Percentiles rank a stretch among this genome's conserved stretches.
phyloP scores from a whole-genome alignment of 2,888 invertebrate genomes.

The Carpatolechia fugitivella region DNA sequence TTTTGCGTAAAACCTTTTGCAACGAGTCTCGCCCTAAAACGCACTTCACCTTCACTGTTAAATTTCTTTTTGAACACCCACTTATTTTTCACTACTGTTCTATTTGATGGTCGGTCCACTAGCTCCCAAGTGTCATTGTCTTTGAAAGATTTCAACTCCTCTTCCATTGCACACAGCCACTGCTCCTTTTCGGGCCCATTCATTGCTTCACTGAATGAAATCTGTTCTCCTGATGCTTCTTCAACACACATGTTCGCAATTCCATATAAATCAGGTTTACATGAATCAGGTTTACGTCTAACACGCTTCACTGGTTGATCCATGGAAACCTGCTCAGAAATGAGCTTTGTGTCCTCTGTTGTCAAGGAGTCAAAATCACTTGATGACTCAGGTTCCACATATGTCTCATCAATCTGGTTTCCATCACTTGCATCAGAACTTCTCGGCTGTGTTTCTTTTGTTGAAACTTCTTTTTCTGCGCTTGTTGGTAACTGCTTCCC shows the following conservation, averaged over 20 bases:
- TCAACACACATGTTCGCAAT: background rate
- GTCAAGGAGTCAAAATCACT: background rate
- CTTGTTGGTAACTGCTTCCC: constrained; percentile 10
- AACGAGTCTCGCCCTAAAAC: constrained; percentile 21
- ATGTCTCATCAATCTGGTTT: background rate
- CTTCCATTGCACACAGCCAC: constrained; percentile 17
- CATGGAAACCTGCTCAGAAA: constrained; percentile 1
- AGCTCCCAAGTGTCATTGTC: constrained; percentile 18
- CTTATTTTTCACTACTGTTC: constrained; percentile 10
- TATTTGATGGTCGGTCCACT: constrained; percentile 2
- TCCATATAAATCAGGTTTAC: no score
- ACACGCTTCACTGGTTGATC: constrained; percentile 16
- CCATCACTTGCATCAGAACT: constrained; percentile 3
- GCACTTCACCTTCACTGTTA: constrained; percentile 17
- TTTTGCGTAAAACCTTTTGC: constrained; percentile 9
- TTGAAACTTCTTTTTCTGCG: background rate
- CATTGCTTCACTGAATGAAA: constrained; percentile 11
- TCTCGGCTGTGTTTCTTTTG: no score
- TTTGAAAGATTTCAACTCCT: constrained; percentile 18
- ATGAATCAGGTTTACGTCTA: constrained; percentile 9
- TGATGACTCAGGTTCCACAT: background rate
- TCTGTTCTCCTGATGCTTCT: background rate
- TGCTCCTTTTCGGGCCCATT: constrained; percentile 15
- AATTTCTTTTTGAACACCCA: constrained; percentile 22
- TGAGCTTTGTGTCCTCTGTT: background rate